Base-by-base conservation (phyloP, 2,113 vertebrate genomes). In the Amphiprion ocellaris region DNA sequence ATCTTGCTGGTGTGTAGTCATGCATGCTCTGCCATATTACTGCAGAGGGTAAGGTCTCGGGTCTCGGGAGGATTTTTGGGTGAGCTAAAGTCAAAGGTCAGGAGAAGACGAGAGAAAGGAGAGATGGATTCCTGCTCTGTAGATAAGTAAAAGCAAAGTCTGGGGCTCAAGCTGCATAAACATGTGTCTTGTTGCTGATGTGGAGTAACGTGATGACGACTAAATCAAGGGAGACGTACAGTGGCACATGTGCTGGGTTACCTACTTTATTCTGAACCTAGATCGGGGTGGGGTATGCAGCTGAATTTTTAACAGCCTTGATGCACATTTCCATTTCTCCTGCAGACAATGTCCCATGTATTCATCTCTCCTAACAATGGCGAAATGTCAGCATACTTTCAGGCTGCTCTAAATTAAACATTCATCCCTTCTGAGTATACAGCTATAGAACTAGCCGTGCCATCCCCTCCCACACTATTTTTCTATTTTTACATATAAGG, bases 391-490 rank as follows among this genome's bases (percentile, higher is more conserved):
- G 87, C 77, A 79, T 83, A 92, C 91, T 93, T 90, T 89, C 81
- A 91, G 90, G 74, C 90, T 81, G 87, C 78, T 85, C 89, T 92
- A 90, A 92, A 94, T 94, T 89, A 94, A 93, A 92, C 91, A 92
- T 94, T 81, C 85, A 74, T 83, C 82, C 63, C 77, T 88, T 85
- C 87, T 75, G 90, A 93, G 91, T 84, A 74, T 73, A 82, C 77
- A 67, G 87, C 87, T 66, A 86, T 84, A 73, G 77, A 78, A 69
- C 74, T 77, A 69, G 52, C 81, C 71, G 47, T 59, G 71, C 80
- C 46, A 50, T 70, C 75, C 71, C 65, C 74, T 65, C 71, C 79
- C 84, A 83, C 59, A 71, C 68, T 72, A 21, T 81, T 87, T 87
- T 82, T 79, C 62, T 67, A 74, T 87, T 86, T 90, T 78, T 71